Evolutionary conservation across 2,113 vertebrate genomes (phyloP), one percentile per base, ranked within the genome.

Genomic region (Phrynosoma platyrhinos): DNA sequence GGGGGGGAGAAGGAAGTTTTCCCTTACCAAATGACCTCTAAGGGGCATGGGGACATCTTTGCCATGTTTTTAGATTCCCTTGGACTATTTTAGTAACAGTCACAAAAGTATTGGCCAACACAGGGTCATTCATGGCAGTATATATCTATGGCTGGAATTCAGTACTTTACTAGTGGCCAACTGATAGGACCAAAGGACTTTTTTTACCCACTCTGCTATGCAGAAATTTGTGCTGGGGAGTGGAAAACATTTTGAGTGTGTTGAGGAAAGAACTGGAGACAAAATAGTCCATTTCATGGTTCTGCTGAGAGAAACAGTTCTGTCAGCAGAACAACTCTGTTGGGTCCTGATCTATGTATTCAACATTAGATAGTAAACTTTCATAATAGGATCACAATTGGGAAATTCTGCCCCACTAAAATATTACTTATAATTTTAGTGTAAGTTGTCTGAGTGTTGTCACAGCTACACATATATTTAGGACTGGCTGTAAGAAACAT

Each of bases 401-500:
- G 84, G 36, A 40, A 68, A 4, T 0, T 62, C n/a, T 47, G 72
- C 21, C 72, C 55, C 42, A 75, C 27, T 42, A 36, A 20, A 62
- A 32, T 16, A 36, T 25, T 32, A 72, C 32, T 12, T 66, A 71
- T 42, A 5, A 16, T 55, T 69, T 62, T 30, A 78, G 42, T 55
- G 16, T 69, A 53, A 83, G n/a, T 21, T 36, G 25, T 42, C 55
- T 21, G 74, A 83, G n/a, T 69, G 87, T 12, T 76, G 78, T 58
- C 47, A 23, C 66, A 72, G 85, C 53, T 58, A 82, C 27, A 82
- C 16, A 76, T 55, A 47, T 68, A 25, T 55, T 30, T 69, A 88
- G 64, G 36, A 83, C 42, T 78, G 74, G 58, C 25, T 36, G 87
- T 58, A 90, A 94, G 92, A 95, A 95, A 93, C 74, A 91, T 90